These are phyloP conservation scores for Caretta caretta DNA, from an alignment of 2,113 vertebrate genomes.

Conservation along the genomic window DNA sequence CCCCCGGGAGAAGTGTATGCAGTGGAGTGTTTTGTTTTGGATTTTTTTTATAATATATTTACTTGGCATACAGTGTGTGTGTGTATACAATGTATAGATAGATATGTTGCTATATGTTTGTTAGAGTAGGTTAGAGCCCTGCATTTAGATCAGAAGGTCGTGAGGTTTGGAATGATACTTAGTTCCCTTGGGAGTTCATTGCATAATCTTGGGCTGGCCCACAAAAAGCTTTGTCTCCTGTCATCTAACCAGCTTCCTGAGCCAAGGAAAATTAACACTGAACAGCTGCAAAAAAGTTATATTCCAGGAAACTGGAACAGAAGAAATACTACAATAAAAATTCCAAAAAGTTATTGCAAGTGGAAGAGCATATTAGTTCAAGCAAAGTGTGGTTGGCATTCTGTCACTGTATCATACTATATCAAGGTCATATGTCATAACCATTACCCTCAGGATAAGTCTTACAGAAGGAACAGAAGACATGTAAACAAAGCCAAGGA, in stretches of 20 bases:
- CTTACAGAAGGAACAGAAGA: not conserved
- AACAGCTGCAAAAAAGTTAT: not conserved
- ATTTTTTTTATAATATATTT: not conserved
- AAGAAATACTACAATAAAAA: not conserved
- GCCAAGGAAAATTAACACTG: not conserved
- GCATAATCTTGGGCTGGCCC: rapidly evolving
- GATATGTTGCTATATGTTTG: not conserved
- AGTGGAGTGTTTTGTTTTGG: not conserved
- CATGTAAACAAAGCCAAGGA: not conserved
- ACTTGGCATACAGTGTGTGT: no score
- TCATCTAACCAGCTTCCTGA: not conserved
- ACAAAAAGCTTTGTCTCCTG: not conserved
- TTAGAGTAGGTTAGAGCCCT: not conserved
- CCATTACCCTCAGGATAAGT: not conserved
- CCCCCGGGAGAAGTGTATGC: not conserved
- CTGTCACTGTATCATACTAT: not conserved
- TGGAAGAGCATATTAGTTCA: not conserved
- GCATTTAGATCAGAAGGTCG: not conserved
- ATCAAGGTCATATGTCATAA: rapidly evolving
- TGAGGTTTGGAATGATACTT: not conserved
- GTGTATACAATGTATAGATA: not conserved
- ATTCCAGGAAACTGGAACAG: not conserved
- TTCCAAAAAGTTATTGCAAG: not conserved
- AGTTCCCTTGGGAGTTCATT: not conserved
- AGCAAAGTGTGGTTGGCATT: not conserved